Percentiles rank a stretch among this genome's conserved stretches.
Conservation (phyloP, 1,140 invertebrate genomes). For the Trachymyrmex cornetzi region DNA sequence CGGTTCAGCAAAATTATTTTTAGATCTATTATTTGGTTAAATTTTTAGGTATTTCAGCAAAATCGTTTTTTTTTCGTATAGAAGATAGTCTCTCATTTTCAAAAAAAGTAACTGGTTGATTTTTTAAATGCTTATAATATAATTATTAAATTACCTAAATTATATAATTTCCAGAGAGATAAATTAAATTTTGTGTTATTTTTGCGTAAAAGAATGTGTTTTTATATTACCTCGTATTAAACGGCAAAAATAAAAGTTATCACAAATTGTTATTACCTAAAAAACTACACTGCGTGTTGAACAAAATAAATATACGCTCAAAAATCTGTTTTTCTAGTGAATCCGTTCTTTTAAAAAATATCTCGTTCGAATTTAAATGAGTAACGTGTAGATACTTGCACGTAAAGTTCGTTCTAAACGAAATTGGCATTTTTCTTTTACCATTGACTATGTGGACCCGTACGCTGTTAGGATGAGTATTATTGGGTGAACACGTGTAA, state of each 20-base stretch:
- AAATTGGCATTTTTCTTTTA: constrained; percentile 85
- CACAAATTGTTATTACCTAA: not conserved
- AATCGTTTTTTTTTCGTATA: too few species aligned
- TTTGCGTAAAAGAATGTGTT: not conserved
- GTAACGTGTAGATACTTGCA: constrained; percentile 14
- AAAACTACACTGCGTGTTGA: too few species aligned
- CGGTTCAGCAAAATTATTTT: too few species aligned
- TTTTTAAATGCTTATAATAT: not conserved
- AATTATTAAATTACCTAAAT: too few species aligned
- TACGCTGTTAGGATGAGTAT: constrained; percentile 91
- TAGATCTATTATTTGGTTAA: too few species aligned
- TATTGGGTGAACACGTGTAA: constrained; percentile 93
- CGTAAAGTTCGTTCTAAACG: constrained; percentile 5
- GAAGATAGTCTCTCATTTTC: too few species aligned
- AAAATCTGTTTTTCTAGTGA: too few species aligned
- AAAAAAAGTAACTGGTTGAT: not conserved
- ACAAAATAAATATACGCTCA: not conserved
- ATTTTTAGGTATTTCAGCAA: too few species aligned
- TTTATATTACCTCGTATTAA: not conserved
- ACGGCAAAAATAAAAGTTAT: not conserved
- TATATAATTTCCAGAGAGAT: not conserved
- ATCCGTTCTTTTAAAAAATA: not conserved
- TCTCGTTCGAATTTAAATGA: constrained; percentile 8
- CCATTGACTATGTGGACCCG: constrained; percentile 94
- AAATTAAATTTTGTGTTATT: not conserved